phyloP scores from a whole-genome alignment of 2,797 vertebrate species.

The Myripristis murdjan region DNA sequence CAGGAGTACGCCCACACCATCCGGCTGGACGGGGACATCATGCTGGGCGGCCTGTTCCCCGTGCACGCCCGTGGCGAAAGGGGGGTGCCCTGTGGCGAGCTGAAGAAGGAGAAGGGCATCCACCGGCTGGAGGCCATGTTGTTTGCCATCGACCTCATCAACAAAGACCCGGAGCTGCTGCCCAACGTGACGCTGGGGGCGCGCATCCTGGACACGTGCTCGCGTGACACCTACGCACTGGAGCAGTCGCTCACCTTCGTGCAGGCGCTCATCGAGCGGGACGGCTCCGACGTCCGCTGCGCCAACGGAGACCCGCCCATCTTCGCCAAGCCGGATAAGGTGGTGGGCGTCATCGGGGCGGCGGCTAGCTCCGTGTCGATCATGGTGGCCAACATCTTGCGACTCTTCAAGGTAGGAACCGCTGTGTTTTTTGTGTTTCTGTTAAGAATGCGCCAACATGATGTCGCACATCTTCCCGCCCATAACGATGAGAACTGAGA shows the following conservation, averaged over 20 bases:
- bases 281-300: slow-evolving; percentile 95
- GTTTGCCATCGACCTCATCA: slow-evolving; percentile 96
- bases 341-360: slow-evolving; percentile 96
- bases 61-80: slow-evolving; percentile 91
- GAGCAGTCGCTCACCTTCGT: slow-evolving; percentile 98
- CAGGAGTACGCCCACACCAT: slow-evolving; percentile 96
- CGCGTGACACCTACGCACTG: slow-evolving; percentile 95
- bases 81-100: slow-evolving; percentile 95
- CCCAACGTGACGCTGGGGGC: slow-evolving; percentile 97
- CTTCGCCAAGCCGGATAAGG: slow-evolving; percentile 95
- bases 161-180: slow-evolving; percentile 95
- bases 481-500: too few relatives aligned
- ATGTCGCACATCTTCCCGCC: too few relatives aligned
- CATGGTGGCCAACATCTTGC: slow-evolving; percentile 98
- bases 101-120: slow-evolving; percentile 98
- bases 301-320: slow-evolving; percentile 94
- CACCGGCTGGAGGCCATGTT: slow-evolving; percentile 97
- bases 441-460: too few relatives aligned
- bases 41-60: slow-evolving; percentile 94
- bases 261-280: slow-evolving; percentile 97
- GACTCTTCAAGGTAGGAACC: slow-evolving; percentile 99
- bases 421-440: too few relatives aligned
- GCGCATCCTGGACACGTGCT: slow-evolving; percentile 96
- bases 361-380: slow-evolving; percentile 97
- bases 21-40: slow-evolving; percentile 96